These are phyloP conservation scores for Zonotrichia albicollis DNA, from an alignment of 2,797 vertebrate species.

Conservation along the genomic window DNA sequence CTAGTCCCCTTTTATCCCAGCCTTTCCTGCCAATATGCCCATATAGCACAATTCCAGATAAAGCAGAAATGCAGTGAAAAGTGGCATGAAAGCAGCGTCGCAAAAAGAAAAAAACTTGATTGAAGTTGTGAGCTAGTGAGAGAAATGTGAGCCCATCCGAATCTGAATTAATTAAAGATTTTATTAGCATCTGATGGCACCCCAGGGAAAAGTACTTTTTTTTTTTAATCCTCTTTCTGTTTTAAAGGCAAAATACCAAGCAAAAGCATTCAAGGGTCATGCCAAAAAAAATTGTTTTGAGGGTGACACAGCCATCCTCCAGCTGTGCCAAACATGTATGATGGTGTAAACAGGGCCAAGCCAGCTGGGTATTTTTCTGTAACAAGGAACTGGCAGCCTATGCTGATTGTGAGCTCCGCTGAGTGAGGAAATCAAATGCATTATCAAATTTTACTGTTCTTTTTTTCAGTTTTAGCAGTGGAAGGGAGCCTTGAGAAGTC, in stretches of 20 bases:
- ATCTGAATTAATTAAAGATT: conserved; percentile 76
- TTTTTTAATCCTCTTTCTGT: conserved; percentile 3
- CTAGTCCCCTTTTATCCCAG: conserved; percentile 61
- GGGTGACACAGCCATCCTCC: neutral
- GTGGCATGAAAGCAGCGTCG: conserved; percentile 62
- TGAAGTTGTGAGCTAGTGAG: conserved; percentile 67
- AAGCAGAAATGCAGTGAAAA: conserved; percentile 66
- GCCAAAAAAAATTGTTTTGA: neutral
- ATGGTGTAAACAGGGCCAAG: neutral
- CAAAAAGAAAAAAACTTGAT: conserved; percentile 52
- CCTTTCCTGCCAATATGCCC: conserved; percentile 57
- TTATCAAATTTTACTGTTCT: neutral
- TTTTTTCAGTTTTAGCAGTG: neutral
- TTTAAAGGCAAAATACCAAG: conserved; percentile 53
- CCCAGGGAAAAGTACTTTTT: conserved; percentile 38
- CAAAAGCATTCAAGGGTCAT: conserved; percentile 10
- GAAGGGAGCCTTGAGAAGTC: neutral
- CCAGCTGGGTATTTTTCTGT: neutral
- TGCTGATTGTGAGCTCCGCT: neutral
- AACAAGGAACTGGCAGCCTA: neutral
- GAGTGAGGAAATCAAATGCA: neutral
- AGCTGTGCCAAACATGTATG: neutral
- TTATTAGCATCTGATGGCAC: conserved; percentile 70
- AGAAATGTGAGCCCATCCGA: conserved; percentile 68
- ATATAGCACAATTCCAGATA: conserved; percentile 63